Base-by-base conservation (phyloP, 1,140 invertebrate genomes). In the Neodiprion lecontei region DNA sequence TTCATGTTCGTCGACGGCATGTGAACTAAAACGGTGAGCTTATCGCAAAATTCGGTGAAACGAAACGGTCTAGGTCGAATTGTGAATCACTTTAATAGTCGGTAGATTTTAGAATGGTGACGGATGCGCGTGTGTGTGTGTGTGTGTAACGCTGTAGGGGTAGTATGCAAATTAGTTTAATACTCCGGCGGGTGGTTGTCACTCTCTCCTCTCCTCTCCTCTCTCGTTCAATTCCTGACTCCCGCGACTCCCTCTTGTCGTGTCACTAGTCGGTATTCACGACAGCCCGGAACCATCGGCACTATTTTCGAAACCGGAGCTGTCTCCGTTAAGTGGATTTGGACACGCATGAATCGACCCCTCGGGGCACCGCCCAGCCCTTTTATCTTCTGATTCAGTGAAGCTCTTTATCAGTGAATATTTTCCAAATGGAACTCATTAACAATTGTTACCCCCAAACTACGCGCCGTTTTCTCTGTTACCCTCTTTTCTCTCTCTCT, bases 231-330 rank as follows among this genome's bases (percentile, higher is more conserved):
- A 48, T 73, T 8, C 72, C 28, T 73, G 66, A 68, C 72, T 73
- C 66, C 69, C 72, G 67, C 28, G 9, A 49, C 21, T 48, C 11
- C 50, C 48, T 12, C n/a, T 69, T 61, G 70, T 61, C 53, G 72
- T 72, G 72, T 17, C 66, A 23, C 2, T 49, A 50, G 40, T 7
- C 50, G 47, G 65, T 73, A 48, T 73, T 68, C 66, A 14, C 70
- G 74, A 71, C 69, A 75, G 68, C 74, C 61, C 49, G 21, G 21
- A 70, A 70, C 66, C 67, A 40, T 73, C 49, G 72, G 67, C 72
- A n/a, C 72, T 72, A 49, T 40, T 48, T 28, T 65, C 12, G 61
- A 7, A 65, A 14, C 17, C 1, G 12, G 61, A 21, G 9, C 53
- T 21, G 23, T 28, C 53, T 61, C 3, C 7, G 53, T 61, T 61